These are phyloP conservation scores for Ochotona curzoniae DNA, from an alignment of 2,113 vertebrate genomes.

Conservation along the genomic window DNA sequence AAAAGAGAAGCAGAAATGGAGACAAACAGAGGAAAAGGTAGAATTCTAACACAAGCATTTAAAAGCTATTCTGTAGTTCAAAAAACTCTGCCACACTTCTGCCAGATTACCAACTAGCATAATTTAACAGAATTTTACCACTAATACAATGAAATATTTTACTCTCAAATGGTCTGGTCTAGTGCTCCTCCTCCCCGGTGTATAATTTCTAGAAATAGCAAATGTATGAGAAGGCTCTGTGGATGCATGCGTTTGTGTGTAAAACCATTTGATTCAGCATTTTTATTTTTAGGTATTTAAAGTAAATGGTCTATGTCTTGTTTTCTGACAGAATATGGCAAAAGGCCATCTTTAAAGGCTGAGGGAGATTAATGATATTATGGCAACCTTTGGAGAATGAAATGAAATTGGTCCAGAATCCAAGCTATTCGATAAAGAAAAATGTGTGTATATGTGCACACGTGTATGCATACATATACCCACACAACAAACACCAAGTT, in stretches of 20 bases:
- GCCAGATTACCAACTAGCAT: conserved; percentile 66
- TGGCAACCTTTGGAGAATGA: conserved; percentile 73
- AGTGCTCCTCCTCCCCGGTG: neutral
- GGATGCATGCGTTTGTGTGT: neutral
- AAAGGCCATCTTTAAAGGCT: conserved; percentile 73
- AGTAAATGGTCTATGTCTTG: conserved; percentile 71
- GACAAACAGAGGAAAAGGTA: neutral
- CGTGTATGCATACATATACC: neutral
- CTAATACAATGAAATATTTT: conserved; percentile 57
- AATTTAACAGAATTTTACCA: conserved; percentile 54
- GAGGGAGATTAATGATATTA: conserved; percentile 77
- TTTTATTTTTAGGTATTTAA: conserved; percentile 82
- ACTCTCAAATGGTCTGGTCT: conserved; percentile 50
- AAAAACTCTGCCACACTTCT: conserved; percentile 8
- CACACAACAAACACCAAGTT: conserved; percentile 60
- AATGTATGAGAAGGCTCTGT: conserved; percentile 17
- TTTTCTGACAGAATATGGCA: conserved; percentile 75
- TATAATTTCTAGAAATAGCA: conserved; percentile 39
- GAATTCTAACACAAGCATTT: conserved; percentile 13
- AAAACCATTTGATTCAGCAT: conserved; percentile 68
- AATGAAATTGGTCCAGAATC: conserved; percentile 66
- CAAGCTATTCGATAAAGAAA: conserved; percentile 35
- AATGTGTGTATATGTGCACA: neutral
- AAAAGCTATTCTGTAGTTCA: conserved; percentile 38
- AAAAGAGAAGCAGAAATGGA: neutral